Evolutionary conservation across 2,888 invertebrate genomes (phyloP), one percentile per base, ranked within the genome.

Genomic region (Heliconius sara): DNA sequence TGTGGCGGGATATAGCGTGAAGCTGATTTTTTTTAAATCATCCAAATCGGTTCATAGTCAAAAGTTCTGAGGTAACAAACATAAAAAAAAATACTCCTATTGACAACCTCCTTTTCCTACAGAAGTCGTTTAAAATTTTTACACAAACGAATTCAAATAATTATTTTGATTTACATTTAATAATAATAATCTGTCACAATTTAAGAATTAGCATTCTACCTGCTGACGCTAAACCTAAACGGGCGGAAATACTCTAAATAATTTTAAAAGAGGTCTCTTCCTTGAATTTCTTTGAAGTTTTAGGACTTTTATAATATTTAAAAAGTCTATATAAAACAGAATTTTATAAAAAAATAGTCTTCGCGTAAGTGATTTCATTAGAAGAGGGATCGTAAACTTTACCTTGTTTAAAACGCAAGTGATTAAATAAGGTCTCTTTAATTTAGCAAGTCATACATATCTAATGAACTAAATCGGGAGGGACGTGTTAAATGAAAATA

Each of bases 391-490:
- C 72, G 72, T 57, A 57, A 73, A 73, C 72, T n/a, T 57, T 57
- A 30, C 34, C 34, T 57, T 68, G 68, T 68, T 68, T 68, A 39
- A 34, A 25, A 43, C 13, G 25, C 43, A 57, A 57, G 34, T 3
- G 34, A 13, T 34, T 43, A 43, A 39, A 10, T 39, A 39, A 39
- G 16, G n/a, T 57, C 34, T 7, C 34, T 73, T 34, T 73, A 73
- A 73, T 72, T 60, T 73, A n/a, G 72, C 72, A 73, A 73, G 3
- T 72, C 30, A 72, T 72, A 72, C 72, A 72, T 72, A 57, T 12
- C 30, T 72, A 72, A 72, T 72, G 72, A 57, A 34, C 22, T 72
- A 57, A 72, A 30, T 52, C 52, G 34, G 10, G 9, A 52, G 22
- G 30, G 27, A n/a, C 34, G 72, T 7, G 3, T 30, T n/a, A 34